Evolutionary conservation across 2,797 vertebrate species (phyloP).

Genomic region (Eutrigla gurnardus): DNA sequence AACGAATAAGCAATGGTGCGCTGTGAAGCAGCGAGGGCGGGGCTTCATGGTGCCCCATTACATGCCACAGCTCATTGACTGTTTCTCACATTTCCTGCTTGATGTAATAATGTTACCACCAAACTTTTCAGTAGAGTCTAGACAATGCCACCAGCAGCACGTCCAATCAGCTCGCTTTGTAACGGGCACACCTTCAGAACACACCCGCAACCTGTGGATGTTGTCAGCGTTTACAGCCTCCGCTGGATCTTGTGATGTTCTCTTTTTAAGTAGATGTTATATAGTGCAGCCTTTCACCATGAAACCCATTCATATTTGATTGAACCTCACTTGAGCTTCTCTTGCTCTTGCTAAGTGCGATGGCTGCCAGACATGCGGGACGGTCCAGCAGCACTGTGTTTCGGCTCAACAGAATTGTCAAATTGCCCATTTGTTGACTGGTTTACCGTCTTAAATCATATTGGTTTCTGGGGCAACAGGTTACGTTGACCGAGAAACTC

Average conservation of each 20-base stretch:
- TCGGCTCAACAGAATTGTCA: slow-evolving; percentile 7
- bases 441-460: neutral
- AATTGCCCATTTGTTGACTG: neutral
- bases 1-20: neutral
- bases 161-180: no score
- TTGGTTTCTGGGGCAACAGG: slow-evolving; percentile 12
- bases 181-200: no score
- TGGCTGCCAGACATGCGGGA: neutral
- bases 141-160: no score
- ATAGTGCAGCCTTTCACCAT: neutral
- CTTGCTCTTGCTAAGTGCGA: neutral
- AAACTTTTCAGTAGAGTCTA: no score
- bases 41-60: no score
- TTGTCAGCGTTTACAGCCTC: neutral
- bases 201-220: neutral
- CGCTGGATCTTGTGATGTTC: neutral
- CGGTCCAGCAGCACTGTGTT: neutral
- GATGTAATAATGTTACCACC: no score
- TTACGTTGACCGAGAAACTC: neutral
- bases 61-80: no score
- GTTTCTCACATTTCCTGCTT: no score
- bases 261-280: neutral
- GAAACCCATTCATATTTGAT: slow-evolving; percentile 40
- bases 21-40: no score
- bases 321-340: neutral